Base-by-base conservation (phyloP, 1,140 invertebrate genomes). In the Halictus rubicundus region DNA sequence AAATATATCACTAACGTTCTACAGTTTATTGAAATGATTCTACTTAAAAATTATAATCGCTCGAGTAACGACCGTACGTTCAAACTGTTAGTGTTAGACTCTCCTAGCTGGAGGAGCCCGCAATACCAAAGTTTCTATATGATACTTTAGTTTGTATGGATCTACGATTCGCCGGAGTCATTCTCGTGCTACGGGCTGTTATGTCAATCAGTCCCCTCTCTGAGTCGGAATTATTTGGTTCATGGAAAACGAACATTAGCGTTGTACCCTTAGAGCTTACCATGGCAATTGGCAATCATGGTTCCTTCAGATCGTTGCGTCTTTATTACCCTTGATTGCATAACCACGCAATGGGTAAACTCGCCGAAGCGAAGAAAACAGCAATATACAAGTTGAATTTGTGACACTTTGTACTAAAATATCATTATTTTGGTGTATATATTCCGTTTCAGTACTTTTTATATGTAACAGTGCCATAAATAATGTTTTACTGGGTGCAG, bases 211-310 rank as follows among this genome's bases (percentile, higher is more conserved):
- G 75, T 81, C 72, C 61, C 61, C 61, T 79, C 85, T 79, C 81
- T 32, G 68, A 76, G 59, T 57, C 39, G 12, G 39, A 69, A 72
- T 85, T 81, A 81, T 78, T 69, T 57, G 52, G 61, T 85, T 86
- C 85, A 86, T 86, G 85, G 80, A 86, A 86, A 83, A 85, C 76
- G 61, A 86, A 80, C 80, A 86, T 86, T 85, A 86, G 52, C 72
- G 68, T 86, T 42, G 32, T 27, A 64, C 54, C 64, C 69, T 68
- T 64, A 23, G 49, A 84, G 42, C 23, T 54, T 57, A 10, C 57
- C 63, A 60, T 49, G 63, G 63, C 75, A 80, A 85, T 85, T 84
- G 83, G 65, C 75, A 80, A 85, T 86, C 76, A 59, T 54, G 72
- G 73, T 85, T 86, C 61, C 60, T 81, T 37, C 59, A 42, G 78